Base-by-base conservation (phyloP, 2,113 vertebrate genomes). In the Triplophysa tibetana region DNA sequence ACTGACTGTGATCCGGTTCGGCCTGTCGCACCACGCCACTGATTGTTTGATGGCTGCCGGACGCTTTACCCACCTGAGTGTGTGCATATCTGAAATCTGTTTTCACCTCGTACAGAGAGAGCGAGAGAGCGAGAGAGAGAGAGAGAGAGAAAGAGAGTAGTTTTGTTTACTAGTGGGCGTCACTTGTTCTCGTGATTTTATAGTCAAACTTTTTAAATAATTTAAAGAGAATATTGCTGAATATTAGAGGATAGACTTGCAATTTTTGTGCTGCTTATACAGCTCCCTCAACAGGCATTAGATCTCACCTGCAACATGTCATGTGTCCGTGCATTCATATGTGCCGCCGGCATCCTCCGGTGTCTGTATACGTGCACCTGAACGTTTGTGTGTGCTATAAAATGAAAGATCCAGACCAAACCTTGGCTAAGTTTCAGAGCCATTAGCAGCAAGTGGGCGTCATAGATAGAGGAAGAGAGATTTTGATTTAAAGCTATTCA, bases 1-100 rank as follows among this genome's bases (percentile, higher is more conserved):
- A 63, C 82, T 73, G 82, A 45, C 19, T 77, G 41, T 78, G 16
- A 56, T 48, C 80, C 29, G 16, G 63, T 48, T 77, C 29, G 56
- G 63, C 26, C 69, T 66, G 21, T 64, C 62, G 61, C 68, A 41
- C 78, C 16, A n/a, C 66, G 43, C 48, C 45, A 26, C 61, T 73
- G 70, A 63, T 33, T 84, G 79, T 83, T 70, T 83, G 77, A 83
- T 75, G 79, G 68, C 61, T 81, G 82, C 80, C 41, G n/a, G 61
- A 56, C 50, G 74, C 69, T 83, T 80, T 70, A 63, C 8, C 61
- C 79, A 80, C 78, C 78, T 78, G 78, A 63, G 68, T 67, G 68
- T 77, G 54, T 67, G 70, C 23, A 63, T 45, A 60, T 78, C 62
- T 82, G 52, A 70, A 70, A 62, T 48, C 52, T 78, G 48, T 38